Evolutionary conservation across 2,888 invertebrate genomes (phyloP).

Genomic region (Sphecodes monilicornis): DNA sequence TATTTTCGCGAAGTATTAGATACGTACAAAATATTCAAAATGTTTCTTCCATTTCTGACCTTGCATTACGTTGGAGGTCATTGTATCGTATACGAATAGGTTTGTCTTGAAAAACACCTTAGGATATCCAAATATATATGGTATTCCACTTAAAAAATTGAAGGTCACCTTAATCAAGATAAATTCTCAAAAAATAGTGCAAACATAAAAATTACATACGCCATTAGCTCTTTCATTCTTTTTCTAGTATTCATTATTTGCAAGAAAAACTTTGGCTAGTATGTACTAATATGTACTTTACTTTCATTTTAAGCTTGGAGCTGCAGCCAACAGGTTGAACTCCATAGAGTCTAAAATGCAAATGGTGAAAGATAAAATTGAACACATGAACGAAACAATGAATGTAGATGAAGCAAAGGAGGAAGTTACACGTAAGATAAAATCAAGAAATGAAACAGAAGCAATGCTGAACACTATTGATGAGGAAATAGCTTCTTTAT

Average conservation of each 20-base stretch:
- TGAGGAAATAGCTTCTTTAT: slow-evolving; percentile 86
- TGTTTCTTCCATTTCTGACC: too few relatives aligned
- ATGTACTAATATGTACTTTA: too few relatives aligned
- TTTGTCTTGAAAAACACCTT: too few relatives aligned
- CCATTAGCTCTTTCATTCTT: too few relatives aligned
- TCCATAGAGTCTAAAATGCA: slow-evolving; percentile 79
- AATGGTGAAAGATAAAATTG: slow-evolving; percentile 73
- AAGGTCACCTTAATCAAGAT: too few relatives aligned
- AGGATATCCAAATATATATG: too few relatives aligned
- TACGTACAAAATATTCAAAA: too few relatives aligned
- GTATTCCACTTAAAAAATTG: too few relatives aligned
- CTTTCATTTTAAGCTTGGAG: slow-evolving; percentile 78
- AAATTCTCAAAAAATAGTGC: not conserved
- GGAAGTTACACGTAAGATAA: slow-evolving; percentile 87
- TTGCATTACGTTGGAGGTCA: too few relatives aligned
- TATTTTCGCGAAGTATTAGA: too few relatives aligned
- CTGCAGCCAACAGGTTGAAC: slow-evolving; percentile 84
- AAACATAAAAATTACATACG: not conserved
- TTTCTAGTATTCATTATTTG: not conserved
- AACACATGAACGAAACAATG: slow-evolving; percentile 79
- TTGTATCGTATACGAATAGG: too few relatives aligned
- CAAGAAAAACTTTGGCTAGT: not conserved
- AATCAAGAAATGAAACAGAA: slow-evolving; percentile 87
- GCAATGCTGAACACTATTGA: slow-evolving; percentile 87
- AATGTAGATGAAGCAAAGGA: slow-evolving; percentile 86